Evolutionary conservation across 1,140 invertebrate genomes (phyloP), one percentile per base, ranked within the genome.

Genomic region (Cheumatopsyche charites): DNA sequence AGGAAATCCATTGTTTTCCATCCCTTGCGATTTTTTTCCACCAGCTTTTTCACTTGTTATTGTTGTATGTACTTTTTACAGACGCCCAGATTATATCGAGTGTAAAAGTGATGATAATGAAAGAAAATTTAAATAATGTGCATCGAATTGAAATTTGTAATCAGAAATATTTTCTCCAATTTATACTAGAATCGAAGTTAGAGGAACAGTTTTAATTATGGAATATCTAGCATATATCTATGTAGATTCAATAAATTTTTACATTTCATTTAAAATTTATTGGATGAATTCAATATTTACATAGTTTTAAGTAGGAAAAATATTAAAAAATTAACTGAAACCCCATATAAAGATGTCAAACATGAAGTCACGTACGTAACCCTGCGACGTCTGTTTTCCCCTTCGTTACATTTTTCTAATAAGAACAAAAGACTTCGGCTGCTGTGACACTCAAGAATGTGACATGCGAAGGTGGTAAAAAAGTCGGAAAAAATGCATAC

Each of bases 81-180:
- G n/a, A 11, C 47, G 13, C 29, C 55, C 52, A 61, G 70, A 62
- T 72, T 72, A 75, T 67, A 75, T 75, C 71, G 73, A 75, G 73
- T 70, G 73, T 67, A 72, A 75, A 75, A 75, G 70, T 75, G 73
- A 72, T 72, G 73, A 61, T 72, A 72, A 72, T 72, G 71, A 75
- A 69, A 58, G 67, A 72, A 63, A 65, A 52, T 19, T 4, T 36
- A 36, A 36, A 36, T 4, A 36, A 36, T 36, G 29, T 36, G n/a
- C n/a, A n/a, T n/a, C n/a, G n/a, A n/a, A n/a, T n/a, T n/a, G n/a
- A n/a, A n/a, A n/a, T n/a, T n/a, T n/a, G n/a, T n/a, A n/a, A n/a
- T n/a, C n/a, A n/a, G n/a, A n/a, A n/a, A n/a, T n/a, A n/a, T n/a
- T n/a, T n/a, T n/a, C n/a, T n/a, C n/a, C n/a, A n/a, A n/a, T n/a